Conservation (phyloP, 2,797 vertebrate species). For the Lithobates sylvaticus region DNA sequence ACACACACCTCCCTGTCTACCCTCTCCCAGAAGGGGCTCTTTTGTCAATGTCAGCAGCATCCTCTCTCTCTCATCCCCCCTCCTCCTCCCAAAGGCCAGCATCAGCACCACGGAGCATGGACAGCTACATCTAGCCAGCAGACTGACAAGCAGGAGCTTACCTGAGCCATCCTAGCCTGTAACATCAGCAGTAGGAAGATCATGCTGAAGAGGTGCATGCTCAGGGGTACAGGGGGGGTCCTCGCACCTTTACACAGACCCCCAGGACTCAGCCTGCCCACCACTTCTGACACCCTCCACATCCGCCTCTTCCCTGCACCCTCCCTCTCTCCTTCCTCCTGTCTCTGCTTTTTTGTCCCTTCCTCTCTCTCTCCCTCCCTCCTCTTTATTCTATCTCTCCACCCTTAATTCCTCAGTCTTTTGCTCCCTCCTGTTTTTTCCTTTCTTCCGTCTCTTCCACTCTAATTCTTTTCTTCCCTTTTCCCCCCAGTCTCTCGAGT, state of each 20-base stretch:
- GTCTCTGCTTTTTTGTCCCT: constrained; percentile 51
- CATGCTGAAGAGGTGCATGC: constrained; percentile 62
- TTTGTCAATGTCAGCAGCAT: constrained; percentile 61
- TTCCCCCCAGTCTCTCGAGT: neutral
- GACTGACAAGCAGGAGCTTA: constrained; percentile 29
- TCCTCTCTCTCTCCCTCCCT: constrained; percentile 50
- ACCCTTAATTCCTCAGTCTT: constrained; percentile 55
- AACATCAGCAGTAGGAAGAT: constrained; percentile 62
- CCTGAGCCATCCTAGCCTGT: constrained; percentile 55
- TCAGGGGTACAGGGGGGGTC: constrained; percentile 51
- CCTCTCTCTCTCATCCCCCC: neutral
- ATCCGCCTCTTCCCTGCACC: constrained; percentile 62
- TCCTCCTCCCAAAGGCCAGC: constrained; percentile 55
- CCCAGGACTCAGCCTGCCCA: constrained; percentile 60
- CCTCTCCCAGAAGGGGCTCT: constrained; percentile 46
- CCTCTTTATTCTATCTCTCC: constrained; percentile 58
- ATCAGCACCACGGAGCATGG: constrained; percentile 54
- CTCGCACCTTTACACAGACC: constrained; percentile 53
- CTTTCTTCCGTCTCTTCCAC: constrained; percentile 31
- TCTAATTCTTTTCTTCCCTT: neutral
- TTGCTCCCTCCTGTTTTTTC: constrained; percentile 37
- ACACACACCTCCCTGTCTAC: constrained; percentile 56
- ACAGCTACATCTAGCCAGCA: constrained; percentile 18
- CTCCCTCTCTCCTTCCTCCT: constrained; percentile 58
- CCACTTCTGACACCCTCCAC: constrained; percentile 60